Percentiles rank a stretch among this genome's conserved stretches.
Evolutionary conservation across 2,888 invertebrate genomes (phyloP).

Genomic region (Coelogynopora nodosa): DNA sequence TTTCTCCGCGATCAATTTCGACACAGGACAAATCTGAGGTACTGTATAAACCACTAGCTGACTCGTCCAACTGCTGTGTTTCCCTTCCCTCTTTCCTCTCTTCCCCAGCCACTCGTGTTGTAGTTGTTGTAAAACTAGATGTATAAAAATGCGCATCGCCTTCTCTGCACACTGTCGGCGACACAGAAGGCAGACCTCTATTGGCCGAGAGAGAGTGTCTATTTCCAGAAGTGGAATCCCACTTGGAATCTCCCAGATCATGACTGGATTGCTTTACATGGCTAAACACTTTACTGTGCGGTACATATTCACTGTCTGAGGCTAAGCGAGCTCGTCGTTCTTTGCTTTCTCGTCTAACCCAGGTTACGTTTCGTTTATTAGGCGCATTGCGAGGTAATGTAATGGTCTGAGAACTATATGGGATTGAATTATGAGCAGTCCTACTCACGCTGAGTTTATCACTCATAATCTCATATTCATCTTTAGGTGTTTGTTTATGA

Average conservation of each 20-base stretch:
- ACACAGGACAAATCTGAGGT: neutral
- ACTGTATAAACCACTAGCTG: neutral
- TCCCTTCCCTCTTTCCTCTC: neutral
- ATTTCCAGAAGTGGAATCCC: neutral
- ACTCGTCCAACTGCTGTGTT: neutral
- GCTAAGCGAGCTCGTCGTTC: neutral
- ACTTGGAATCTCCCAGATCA: neutral
- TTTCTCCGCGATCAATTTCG: neutral
- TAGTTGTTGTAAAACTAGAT: neutral
- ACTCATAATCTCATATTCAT: too few relatives aligned
- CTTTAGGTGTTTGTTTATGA: too few relatives aligned
- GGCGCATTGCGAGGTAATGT: neutral
- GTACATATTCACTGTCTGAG: neutral
- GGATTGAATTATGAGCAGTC: too few relatives aligned
- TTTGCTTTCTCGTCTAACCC: neutral
- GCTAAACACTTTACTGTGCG: neutral
- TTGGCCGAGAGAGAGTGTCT: neutral
- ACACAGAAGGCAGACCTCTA: neutral
- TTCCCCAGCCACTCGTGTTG: neutral
- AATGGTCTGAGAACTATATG: neutral
- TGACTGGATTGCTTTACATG: neutral
- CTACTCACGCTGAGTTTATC: too few relatives aligned
- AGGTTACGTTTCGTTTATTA: neutral
- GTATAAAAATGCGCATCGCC: neutral
- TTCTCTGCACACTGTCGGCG: neutral